A percentile compares a stretch with the other conserved stretches of the same genome.
phyloP scores from a whole-genome alignment of 2,113 vertebrate species.

The Cyanistes caeruleus region DNA sequence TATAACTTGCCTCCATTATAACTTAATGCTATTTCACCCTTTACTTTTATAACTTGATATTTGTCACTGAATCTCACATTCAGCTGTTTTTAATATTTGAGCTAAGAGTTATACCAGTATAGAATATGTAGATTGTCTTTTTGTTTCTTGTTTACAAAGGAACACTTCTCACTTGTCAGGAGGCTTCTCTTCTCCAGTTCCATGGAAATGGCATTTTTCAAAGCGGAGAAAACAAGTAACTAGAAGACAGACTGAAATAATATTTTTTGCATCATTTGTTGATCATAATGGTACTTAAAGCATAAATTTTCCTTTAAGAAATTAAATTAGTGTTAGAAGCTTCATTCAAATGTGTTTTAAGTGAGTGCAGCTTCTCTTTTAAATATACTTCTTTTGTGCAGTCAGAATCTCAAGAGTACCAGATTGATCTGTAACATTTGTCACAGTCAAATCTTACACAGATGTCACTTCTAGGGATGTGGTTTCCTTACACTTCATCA shows the following conservation, averaged over 20 bases:
- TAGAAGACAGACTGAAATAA: not conserved
- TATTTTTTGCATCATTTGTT: not conserved
- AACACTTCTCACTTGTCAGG: slow-evolving; percentile 56
- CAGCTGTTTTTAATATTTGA: slow-evolving; percentile 59
- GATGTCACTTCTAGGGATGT: not conserved
- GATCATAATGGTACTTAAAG: not conserved
- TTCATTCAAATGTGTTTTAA: not conserved
- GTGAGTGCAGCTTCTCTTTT: not conserved
- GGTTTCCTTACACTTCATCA: not conserved
- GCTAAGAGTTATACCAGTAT: slow-evolving; percentile 53
- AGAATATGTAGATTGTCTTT: slow-evolving; percentile 1
- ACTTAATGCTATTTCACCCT: slow-evolving; percentile 26
- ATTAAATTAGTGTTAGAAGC: not conserved
- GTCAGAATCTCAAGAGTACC: not conserved
- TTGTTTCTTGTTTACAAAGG: slow-evolving; percentile 51
- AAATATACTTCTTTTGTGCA: not conserved
- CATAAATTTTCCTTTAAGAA: not conserved
- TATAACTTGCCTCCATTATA: not conserved
- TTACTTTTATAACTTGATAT: slow-evolving; percentile 31
- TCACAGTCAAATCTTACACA: not conserved
- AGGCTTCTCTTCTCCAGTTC: slow-evolving; percentile 24
- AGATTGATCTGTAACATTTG: not conserved
- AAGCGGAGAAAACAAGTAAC: slow-evolving; percentile 16
- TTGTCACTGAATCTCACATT: slow-evolving; percentile 15
- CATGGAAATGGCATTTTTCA: slow-evolving; percentile 56